Evolutionary conservation across 2,888 invertebrate species (phyloP).

Genomic region (Rhaphigaster nebulosa): DNA sequence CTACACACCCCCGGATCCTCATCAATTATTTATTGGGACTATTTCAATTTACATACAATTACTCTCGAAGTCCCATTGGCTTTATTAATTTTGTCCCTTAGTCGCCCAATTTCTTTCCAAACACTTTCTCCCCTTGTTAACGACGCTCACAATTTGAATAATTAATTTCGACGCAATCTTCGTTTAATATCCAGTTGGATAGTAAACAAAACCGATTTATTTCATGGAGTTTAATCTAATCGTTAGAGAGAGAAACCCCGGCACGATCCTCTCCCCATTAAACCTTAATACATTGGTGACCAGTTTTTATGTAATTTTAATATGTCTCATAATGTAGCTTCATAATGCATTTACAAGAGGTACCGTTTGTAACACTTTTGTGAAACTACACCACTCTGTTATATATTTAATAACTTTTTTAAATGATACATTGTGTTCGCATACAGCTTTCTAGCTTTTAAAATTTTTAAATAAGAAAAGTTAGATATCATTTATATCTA

Average conservation of each 20-base stretch:
- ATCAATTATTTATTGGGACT: conserved; percentile 53
- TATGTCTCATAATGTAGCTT: too few species aligned
- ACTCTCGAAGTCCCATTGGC: conserved; percentile 44
- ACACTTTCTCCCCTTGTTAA: neutral
- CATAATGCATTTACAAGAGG: too few species aligned
- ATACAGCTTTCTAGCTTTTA: too few species aligned
- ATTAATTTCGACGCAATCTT: neutral
- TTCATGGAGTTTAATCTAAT: neutral
- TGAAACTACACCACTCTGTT: too few species aligned
- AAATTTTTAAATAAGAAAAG: too few species aligned
- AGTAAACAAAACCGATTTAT: neutral
- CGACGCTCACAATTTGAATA: neutral
- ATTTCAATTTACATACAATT: conserved; percentile 55
- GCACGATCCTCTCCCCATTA: neutral
- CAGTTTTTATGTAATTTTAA: neutral
- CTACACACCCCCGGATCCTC: neutral
- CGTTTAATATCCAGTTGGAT: neutral
- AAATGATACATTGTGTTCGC: too few species aligned
- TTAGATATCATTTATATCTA: too few species aligned
- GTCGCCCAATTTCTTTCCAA: conserved; percentile 35
- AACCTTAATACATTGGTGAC: neutral
- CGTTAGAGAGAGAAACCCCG: neutral
- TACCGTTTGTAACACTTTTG: too few species aligned
- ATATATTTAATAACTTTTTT: too few species aligned
- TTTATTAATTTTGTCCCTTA: conserved; percentile 46